These are phyloP conservation scores for Brachyptera putata DNA, from an alignment of 2,888 invertebrate genomes.

Conservation along the genomic window DNA sequence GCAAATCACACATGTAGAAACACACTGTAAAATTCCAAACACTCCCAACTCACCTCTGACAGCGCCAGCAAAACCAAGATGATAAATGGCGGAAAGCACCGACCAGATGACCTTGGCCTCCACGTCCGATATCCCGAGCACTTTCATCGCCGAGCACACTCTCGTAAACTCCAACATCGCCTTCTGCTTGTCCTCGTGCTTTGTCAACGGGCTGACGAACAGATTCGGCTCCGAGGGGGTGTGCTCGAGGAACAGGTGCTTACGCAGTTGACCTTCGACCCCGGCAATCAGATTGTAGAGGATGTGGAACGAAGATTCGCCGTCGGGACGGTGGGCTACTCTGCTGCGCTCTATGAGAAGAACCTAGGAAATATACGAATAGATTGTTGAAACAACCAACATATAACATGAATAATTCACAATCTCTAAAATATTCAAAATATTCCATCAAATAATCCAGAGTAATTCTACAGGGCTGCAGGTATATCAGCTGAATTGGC, in stretches of 20 bases:
- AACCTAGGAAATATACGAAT: constrained; percentile 50
- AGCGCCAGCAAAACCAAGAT: constrained; percentile 83
- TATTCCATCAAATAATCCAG: too few relatives aligned
- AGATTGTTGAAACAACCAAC: too few relatives aligned
- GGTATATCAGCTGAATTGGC: too few relatives aligned
- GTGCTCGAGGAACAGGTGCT: constrained; percentile 77
- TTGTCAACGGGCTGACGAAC: constrained; percentile 72
- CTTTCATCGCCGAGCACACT: constrained; percentile 70
- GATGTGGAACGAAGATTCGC: constrained; percentile 66
- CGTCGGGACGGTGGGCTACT: constrained; percentile 64
- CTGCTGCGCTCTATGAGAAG: constrained; percentile 75
- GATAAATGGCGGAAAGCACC: constrained; percentile 89
- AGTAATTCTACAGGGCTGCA: too few relatives aligned
- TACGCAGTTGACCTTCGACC: constrained; percentile 57
- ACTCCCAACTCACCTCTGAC: constrained; percentile 72
- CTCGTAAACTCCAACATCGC: constrained; percentile 79
- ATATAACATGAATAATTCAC: too few relatives aligned
- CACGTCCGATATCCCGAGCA: constrained; percentile 67
- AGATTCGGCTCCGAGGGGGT: constrained; percentile 56
- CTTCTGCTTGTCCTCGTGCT: constrained; percentile 72
- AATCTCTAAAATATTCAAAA: too few relatives aligned
- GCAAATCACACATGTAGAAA: too few relatives aligned
- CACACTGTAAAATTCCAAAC: too few relatives aligned
- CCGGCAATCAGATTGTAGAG: constrained; percentile 74
- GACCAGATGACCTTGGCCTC: constrained; percentile 83